Percentiles rank a stretch among this genome's conserved stretches.
Evolutionary conservation across 1,140 invertebrate genomes (phyloP).

Genomic region (Zophobas atratus): DNA sequence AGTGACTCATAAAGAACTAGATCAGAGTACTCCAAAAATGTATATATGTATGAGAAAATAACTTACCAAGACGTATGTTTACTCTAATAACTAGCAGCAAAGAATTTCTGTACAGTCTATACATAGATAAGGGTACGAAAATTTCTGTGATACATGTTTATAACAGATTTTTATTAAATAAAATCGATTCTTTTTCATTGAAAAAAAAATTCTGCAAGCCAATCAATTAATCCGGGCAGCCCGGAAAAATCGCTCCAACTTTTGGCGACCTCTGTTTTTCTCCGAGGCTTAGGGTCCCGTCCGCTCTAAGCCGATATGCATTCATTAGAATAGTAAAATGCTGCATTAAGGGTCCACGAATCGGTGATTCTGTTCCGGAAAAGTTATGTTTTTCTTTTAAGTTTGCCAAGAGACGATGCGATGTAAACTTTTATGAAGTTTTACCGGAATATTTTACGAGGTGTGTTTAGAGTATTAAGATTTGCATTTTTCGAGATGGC

Average conservation of each 20-base stretch:
- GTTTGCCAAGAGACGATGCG: slow-evolving; percentile 51
- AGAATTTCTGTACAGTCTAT: too few relatives aligned
- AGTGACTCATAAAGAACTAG: too few relatives aligned
- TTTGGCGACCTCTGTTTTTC: slow-evolving; percentile 44
- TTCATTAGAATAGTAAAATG: slow-evolving; percentile 62
- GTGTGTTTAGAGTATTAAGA: slow-evolving; percentile 57
- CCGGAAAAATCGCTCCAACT: slow-evolving; percentile 36
- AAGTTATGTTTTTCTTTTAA: slow-evolving; percentile 61
- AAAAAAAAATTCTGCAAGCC: not conserved
- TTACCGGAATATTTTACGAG: slow-evolving; percentile 54
- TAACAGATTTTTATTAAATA: too few relatives aligned
- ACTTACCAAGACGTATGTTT: too few relatives aligned
- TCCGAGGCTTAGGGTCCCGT: slow-evolving; percentile 35
- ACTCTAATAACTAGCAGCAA: too few relatives aligned
- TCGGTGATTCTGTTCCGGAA: slow-evolving; percentile 56
- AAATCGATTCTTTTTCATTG: too few relatives aligned
- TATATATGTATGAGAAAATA: too few relatives aligned
- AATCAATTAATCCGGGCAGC: slow-evolving; percentile 7
- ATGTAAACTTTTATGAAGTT: slow-evolving; percentile 59
- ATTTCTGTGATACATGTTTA: too few relatives aligned
- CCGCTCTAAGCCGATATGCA: slow-evolving; percentile 60
- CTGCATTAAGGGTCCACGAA: slow-evolving; percentile 58
- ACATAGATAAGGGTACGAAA: too few relatives aligned
- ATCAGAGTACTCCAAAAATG: too few relatives aligned
- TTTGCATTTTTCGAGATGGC: slow-evolving; percentile 52